phyloP scores from a whole-genome alignment of 1,140 invertebrate species.

The Palaemon carinicauda region DNA sequence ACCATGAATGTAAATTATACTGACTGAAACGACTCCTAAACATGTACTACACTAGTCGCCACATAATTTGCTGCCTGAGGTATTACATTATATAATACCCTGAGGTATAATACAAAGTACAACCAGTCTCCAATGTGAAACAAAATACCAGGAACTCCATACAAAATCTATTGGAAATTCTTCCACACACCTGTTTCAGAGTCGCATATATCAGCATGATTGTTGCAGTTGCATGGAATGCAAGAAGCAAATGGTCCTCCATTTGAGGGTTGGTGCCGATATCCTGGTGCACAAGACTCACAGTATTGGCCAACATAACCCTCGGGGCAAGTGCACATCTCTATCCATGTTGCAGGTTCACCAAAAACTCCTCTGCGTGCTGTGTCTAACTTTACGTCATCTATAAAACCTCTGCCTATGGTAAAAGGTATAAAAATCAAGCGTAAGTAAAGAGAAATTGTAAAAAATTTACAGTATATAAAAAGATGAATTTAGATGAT shows the following conservation, averaged over 20 bases:
- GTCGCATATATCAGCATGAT: constrained; percentile 95
- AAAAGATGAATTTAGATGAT: no score
- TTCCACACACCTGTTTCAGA: constrained; percentile 80
- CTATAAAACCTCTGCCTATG: constrained; percentile 83
- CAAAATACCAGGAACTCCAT: not conserved
- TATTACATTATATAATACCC: no score
- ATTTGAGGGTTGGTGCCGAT: constrained; percentile 85
- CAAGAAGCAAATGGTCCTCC: constrained; percentile 93
- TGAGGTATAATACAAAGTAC: no score
- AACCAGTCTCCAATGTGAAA: no score
- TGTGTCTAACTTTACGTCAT: constrained; percentile 86
- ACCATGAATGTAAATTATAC: no score
- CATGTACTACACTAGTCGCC: no score
- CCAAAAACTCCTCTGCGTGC: constrained; percentile 83
- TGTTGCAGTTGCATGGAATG: constrained; percentile 94
- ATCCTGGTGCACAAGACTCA: constrained; percentile 95
- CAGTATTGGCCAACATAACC: constrained; percentile 95
- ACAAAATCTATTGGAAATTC: not conserved
- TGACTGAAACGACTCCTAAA: no score
- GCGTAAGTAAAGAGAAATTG: not conserved
- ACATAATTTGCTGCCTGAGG: no score
- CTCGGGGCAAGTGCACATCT: constrained; percentile 90
- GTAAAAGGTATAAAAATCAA: not conserved
- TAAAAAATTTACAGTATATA: not conserved
- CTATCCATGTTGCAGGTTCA: constrained; percentile 87